These are phyloP conservation scores for Luffia ferchaultella DNA, from an alignment of 2,888 invertebrate species.

Conservation along the genomic window DNA sequence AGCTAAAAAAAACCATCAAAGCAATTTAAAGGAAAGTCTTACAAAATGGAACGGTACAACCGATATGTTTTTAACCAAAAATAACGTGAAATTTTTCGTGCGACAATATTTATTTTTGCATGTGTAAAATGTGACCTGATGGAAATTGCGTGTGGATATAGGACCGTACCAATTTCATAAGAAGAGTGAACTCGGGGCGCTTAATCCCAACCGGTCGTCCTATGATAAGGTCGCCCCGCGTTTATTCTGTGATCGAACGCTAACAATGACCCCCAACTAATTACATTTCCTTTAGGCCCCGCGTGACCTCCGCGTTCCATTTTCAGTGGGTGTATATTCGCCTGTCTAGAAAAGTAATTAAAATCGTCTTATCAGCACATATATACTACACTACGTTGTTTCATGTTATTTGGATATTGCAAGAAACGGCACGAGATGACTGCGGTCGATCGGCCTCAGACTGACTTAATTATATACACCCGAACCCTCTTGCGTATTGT, in stretches of 20 bases:
- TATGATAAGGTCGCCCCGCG: slow-evolving; percentile 25
- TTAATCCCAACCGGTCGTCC: slow-evolving; percentile 24
- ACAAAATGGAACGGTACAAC: no score
- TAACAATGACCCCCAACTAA: slow-evolving; percentile 21
- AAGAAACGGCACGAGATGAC: no score
- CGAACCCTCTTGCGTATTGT: no score
- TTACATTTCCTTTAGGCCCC: background rate
- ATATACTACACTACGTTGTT: background rate
- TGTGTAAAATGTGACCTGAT: background rate
- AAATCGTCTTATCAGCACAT: background rate
- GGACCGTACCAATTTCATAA: slow-evolving; percentile 1
- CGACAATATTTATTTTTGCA: background rate
- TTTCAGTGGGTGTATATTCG: background rate
- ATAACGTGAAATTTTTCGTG: no score
- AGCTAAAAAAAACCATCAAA: no score
- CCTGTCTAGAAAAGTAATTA: background rate
- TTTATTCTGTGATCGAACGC: slow-evolving; percentile 27
- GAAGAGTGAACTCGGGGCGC: slow-evolving; percentile 17
- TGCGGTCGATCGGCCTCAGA: no score
- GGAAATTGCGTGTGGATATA: background rate
- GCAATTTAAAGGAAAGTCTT: no score
- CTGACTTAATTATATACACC: no score
- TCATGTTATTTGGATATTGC: background rate
- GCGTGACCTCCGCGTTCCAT: background rate
- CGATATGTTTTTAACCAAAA: no score